Conservation (phyloP, 1,140 invertebrate genomes). For the Pseudachorutes palmiensis region DNA sequence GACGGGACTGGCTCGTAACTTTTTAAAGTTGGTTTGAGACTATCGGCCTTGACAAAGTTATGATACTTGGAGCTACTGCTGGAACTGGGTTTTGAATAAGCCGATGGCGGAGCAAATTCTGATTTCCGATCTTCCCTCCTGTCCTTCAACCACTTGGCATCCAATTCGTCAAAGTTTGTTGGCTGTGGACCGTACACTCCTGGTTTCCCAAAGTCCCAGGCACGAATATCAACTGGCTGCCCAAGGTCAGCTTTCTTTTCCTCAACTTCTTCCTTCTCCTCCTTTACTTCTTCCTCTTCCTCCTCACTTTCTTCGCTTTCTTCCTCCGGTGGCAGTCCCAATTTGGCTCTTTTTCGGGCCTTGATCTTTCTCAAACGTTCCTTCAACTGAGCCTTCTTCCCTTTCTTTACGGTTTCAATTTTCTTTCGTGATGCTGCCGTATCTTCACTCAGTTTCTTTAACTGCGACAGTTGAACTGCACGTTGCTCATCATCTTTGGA, state of each 20-base stretch:
- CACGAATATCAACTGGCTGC: constrained; percentile 35
- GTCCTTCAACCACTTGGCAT: constrained; percentile 41
- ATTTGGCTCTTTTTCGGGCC: constrained; percentile 62
- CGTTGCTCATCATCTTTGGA: constrained; percentile 71
- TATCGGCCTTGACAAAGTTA: constrained; percentile 13
- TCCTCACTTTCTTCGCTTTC: constrained; percentile 26
- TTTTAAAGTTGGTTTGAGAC: background rate
- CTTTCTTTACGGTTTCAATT: constrained; percentile 53
- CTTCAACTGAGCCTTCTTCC: constrained; percentile 60
- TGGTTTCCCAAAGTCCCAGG: constrained; percentile 42
- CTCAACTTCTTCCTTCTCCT: constrained; percentile 5
- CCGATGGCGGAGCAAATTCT: constrained; percentile 42
- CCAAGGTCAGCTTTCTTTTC: constrained; percentile 16
- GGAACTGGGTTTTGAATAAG: constrained; percentile 19
- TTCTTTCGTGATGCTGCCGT: constrained; percentile 60
- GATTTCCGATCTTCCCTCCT: constrained; percentile 38
- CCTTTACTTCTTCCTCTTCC: constrained; percentile 20
- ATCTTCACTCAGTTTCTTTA: constrained; percentile 60
- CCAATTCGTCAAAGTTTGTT: constrained; percentile 37
- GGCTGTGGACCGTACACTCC: constrained; percentile 36
- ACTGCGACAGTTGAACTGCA: constrained; percentile 62
- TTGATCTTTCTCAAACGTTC: constrained; percentile 67
- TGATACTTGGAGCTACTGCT: background rate
- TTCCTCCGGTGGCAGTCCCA: constrained; percentile 57
- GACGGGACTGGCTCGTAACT: background rate